Evolutionary conservation across 2,888 invertebrate species (phyloP).

Genomic region (Acleris emargana): DNA sequence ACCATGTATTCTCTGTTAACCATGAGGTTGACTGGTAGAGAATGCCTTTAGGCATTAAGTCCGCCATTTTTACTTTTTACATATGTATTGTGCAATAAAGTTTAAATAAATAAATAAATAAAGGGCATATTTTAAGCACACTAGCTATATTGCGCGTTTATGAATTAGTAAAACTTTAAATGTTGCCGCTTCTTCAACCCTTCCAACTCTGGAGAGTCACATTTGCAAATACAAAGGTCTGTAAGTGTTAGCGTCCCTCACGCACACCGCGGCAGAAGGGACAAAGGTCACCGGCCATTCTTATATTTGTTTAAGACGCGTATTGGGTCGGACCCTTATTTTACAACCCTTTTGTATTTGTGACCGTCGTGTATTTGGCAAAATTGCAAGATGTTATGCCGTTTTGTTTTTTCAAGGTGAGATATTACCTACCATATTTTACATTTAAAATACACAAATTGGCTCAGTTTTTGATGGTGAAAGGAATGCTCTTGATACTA

Average conservation of each 20-base stretch:
- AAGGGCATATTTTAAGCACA: too few relatives aligned
- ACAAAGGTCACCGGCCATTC: slow-evolving; percentile 82
- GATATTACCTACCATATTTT: background rate
- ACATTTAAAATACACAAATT: background rate
- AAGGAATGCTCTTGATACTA: too few relatives aligned
- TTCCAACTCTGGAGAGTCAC: slow-evolving; percentile 59
- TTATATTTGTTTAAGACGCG: slow-evolving; percentile 83
- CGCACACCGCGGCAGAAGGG: slow-evolving; percentile 69
- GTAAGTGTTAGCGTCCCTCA: slow-evolving; percentile 75
- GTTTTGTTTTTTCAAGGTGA: background rate
- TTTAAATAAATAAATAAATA: too few relatives aligned
- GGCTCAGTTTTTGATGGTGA: too few relatives aligned
- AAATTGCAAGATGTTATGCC: slow-evolving; percentile 8
- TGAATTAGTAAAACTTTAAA: background rate
- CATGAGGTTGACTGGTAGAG: too few relatives aligned
- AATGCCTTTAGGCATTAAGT: too few relatives aligned
- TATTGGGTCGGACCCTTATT: slow-evolving; percentile 70
- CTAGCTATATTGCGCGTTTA: too few relatives aligned
- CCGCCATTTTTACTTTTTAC: too few relatives aligned
- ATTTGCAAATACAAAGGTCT: slow-evolving; percentile 77
- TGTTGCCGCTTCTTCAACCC: slow-evolving; percentile 37
- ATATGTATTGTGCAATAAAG: too few relatives aligned
- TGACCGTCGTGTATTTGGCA: slow-evolving; percentile 20
- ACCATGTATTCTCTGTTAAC: too few relatives aligned
- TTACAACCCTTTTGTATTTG: slow-evolving; percentile 51